phyloP scores from a whole-genome alignment of 2,888 invertebrate species.

The Heliconius aoede region DNA sequence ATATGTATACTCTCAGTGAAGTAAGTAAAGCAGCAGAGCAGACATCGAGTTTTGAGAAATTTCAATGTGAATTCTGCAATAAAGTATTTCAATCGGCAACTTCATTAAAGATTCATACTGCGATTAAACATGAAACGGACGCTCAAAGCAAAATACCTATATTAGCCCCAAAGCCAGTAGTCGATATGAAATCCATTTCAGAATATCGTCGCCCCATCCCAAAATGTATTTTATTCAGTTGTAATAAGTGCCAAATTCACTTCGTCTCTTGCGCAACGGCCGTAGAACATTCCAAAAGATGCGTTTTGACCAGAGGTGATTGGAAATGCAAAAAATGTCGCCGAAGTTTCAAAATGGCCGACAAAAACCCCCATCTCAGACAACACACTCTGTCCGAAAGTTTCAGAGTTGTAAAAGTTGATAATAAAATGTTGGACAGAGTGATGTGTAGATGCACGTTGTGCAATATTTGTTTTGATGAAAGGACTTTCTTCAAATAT shows the following conservation, averaged over 20 bases:
- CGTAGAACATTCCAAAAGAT: slow-evolving; percentile 40
- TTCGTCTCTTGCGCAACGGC: slow-evolving; percentile 42
- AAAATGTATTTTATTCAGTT: slow-evolving; percentile 46
- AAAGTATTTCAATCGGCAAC: slow-evolving; percentile 32
- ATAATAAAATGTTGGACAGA: slow-evolving; percentile 49
- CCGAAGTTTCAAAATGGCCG: slow-evolving; percentile 50
- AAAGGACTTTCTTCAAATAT: slow-evolving; percentile 47
- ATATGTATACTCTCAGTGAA: slow-evolving; percentile 7
- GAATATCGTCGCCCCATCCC: slow-evolving; percentile 34
- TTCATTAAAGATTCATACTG: slow-evolving; percentile 39
- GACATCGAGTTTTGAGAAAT: not conserved
- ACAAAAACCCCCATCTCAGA: slow-evolving; percentile 50
- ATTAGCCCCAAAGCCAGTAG: not conserved
- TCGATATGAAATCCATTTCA: not conserved
- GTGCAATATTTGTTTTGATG: slow-evolving; percentile 57
- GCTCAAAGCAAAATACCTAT: not conserved
- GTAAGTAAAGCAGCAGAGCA: not conserved
- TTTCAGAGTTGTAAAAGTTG: slow-evolving; percentile 53
- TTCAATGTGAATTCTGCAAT: slow-evolving; percentile 42
- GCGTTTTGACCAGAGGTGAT: slow-evolving; percentile 36
- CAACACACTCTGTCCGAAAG: slow-evolving; percentile 57
- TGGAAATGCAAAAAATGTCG: slow-evolving; percentile 53
- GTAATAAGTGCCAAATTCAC: slow-evolving; percentile 48
- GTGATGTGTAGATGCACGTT: slow-evolving; percentile 56
- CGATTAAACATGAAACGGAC: slow-evolving; percentile 29